These are phyloP conservation scores for Neotoma lepida DNA, from an alignment of 2,113 vertebrate genomes.

Conservation along the genomic window DNA sequence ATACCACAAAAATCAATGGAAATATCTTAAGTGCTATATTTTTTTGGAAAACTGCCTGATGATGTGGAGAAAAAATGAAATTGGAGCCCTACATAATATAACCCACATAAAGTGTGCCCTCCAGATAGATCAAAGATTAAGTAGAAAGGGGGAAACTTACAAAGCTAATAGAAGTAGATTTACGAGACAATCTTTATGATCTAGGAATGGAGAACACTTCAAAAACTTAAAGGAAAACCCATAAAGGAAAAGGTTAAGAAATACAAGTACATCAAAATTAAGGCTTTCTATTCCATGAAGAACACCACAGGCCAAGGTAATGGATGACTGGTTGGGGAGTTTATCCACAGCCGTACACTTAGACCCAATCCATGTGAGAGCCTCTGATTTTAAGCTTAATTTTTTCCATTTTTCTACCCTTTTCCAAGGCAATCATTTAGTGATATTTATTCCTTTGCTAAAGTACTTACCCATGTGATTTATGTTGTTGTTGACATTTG, in stretches of 20 bases:
- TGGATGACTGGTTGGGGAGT: neutral
- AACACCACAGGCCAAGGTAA: neutral
- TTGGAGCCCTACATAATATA: neutral
- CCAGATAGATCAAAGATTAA: neutral
- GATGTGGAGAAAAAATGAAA: constrained; percentile 49
- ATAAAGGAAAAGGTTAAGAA: constrained; percentile 16
- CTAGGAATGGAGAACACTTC: neutral
- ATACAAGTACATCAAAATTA: neutral
- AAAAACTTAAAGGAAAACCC: neutral
- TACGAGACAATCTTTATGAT: neutral
- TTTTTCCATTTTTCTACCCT: neutral
- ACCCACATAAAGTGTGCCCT: neutral
- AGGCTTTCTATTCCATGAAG: neutral
- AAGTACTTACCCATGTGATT: constrained; percentile 45
- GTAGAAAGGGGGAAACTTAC: neutral
- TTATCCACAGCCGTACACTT: neutral
- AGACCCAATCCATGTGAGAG: neutral
- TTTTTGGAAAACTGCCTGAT: neutral
- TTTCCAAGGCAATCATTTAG: neutral
- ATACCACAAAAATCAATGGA: constrained; percentile 14
- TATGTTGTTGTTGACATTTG: neutral
- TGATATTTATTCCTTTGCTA: neutral
- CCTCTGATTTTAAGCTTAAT: constrained; percentile 46
- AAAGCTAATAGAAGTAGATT: neutral
- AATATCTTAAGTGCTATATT: neutral